A percentile compares a stretch with the other conserved stretches of the same genome.
Conservation (phyloP, 2,113 vertebrate species). For the Galemys pyrenaicus region DNA sequence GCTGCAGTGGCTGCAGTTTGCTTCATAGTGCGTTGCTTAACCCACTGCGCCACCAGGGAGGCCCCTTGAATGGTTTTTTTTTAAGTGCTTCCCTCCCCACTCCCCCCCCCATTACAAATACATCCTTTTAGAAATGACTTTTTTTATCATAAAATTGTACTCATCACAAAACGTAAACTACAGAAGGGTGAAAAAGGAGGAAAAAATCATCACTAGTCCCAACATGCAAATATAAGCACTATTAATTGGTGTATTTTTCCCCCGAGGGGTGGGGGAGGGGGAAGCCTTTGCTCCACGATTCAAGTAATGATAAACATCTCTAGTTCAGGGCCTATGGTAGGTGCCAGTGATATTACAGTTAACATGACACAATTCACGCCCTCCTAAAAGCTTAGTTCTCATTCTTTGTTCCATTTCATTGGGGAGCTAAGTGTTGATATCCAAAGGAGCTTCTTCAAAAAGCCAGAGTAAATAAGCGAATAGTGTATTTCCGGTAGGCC, state of each 20-base stretch:
- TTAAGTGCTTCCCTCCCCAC: too few species aligned
- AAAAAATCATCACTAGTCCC: background rate
- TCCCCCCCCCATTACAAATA: background rate
- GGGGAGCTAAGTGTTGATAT: background rate
- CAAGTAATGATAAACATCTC: background rate
- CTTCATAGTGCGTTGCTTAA: too few species aligned
- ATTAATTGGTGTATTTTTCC: conserved; percentile 38
- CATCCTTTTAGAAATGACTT: conserved; percentile 42
- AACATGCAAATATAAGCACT: conserved; percentile 31
- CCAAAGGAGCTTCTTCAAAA: conserved; percentile 43
- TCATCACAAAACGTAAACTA: conserved; percentile 50
- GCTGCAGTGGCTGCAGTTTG: too few species aligned
- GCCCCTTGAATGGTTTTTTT: too few species aligned
- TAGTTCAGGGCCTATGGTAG: background rate
- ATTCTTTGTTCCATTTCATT: background rate
- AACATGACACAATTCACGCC: background rate
- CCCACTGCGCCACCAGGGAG: too few species aligned
- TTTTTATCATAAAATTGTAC: conserved; percentile 6
- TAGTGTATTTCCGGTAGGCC: background rate
- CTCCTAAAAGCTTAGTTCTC: background rate
- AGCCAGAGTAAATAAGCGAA: background rate
- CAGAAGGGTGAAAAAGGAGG: conserved; percentile 32
- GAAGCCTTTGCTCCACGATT: background rate
- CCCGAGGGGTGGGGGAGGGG: background rate
- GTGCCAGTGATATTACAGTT: background rate